These are phyloP conservation scores for Nomada ruficornis DNA, from an alignment of 2,888 invertebrate genomes.

Conservation along the genomic window DNA sequence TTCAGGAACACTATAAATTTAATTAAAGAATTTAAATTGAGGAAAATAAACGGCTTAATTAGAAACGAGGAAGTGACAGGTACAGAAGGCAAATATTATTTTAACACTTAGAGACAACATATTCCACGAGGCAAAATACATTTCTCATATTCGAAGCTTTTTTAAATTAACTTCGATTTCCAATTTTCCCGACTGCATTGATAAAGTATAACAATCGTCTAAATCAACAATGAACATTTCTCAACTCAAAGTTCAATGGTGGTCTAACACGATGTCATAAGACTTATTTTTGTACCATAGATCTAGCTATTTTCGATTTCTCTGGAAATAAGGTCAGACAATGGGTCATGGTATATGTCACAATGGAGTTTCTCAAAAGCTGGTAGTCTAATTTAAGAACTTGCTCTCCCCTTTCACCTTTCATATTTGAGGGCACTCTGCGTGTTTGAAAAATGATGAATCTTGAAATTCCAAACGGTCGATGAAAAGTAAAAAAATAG, in stretches of 20 bases:
- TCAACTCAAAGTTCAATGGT: background rate
- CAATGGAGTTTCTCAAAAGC: too few species aligned
- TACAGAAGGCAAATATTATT: background rate
- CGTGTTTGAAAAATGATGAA: too few species aligned
- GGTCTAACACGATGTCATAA: background rate
- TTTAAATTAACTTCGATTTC: background rate
- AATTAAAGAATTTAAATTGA: too few species aligned
- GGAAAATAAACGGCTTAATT: too few species aligned
- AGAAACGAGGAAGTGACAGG: background rate
- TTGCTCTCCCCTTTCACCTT: too few species aligned
- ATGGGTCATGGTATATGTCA: background rate
- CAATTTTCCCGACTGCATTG: background rate
- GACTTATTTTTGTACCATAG: constrained; percentile 48
- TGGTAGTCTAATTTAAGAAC: too few species aligned
- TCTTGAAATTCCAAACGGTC: too few species aligned
- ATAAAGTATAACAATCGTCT: background rate
- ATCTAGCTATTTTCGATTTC: constrained; percentile 31
- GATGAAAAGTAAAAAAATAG: too few species aligned
- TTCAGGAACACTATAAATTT: too few species aligned
- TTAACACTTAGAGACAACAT: too few species aligned
- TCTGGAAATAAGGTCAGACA: constrained; percentile 18
- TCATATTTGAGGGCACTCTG: too few species aligned
- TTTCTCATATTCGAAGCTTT: background rate
- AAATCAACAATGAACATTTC: background rate
- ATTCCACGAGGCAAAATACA: background rate